phyloP scores from a whole-genome alignment of 2,113 vertebrate genomes.

The Calidris pygmaea region DNA sequence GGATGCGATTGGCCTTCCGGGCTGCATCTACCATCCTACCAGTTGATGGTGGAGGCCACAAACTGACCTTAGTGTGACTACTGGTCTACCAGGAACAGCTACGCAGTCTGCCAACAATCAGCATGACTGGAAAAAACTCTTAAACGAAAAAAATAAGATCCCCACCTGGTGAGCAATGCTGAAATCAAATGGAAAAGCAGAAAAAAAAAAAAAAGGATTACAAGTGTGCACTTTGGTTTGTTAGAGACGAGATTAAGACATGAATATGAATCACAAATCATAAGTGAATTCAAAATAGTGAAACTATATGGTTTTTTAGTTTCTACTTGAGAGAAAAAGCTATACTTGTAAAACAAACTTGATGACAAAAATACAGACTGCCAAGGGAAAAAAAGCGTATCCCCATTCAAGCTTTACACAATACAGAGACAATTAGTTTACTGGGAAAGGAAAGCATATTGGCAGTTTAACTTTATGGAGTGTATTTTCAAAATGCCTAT shows the following conservation, averaged over 20 bases:
- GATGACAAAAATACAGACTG: conserved; percentile 18
- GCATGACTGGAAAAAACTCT: background rate
- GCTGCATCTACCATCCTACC: background rate
- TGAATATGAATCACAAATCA: background rate
- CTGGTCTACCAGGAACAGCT: background rate
- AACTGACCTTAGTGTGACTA: background rate
- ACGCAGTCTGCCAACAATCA: background rate
- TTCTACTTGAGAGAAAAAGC: background rate
- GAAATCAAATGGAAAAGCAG: background rate
- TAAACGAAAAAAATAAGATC: background rate
- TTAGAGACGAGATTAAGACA: background rate
- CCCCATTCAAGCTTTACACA: background rate
- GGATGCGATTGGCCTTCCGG: too few species aligned
- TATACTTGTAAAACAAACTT: background rate
- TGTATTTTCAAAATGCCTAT: background rate
- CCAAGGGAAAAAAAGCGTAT: background rate
- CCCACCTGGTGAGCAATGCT: background rate
- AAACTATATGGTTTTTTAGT: background rate
- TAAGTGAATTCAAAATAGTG: background rate
- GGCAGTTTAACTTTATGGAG: background rate
- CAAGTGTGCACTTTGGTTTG: background rate
- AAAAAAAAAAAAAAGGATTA: background rate
- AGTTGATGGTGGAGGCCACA: background rate
- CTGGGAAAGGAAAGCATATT: background rate
- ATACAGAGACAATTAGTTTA: background rate